Conservation (phyloP, 2,888 invertebrate genomes). For the Neoaliturus tenellus region DNA sequence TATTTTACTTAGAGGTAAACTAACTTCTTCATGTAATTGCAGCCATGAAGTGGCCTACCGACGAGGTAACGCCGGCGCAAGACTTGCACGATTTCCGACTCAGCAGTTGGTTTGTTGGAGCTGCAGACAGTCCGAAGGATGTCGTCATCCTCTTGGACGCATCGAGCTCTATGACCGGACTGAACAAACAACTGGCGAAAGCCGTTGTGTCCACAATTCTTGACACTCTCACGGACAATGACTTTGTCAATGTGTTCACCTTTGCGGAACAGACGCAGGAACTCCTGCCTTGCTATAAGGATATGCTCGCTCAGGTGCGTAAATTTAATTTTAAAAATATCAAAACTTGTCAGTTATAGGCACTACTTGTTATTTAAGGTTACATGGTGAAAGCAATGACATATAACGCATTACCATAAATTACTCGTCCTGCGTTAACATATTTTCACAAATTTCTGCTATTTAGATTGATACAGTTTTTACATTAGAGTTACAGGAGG, state of each 20-base stretch:
- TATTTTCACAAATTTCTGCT: too few species aligned
- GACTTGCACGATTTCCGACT: conserved; percentile 96
- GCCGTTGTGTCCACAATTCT: conserved; percentile 93
- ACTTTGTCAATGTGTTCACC: conserved; percentile 96
- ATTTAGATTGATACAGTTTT: too few species aligned
- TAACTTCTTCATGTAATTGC: too few species aligned
- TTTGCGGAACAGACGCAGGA: conserved; percentile 91
- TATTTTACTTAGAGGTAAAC: too few species aligned
- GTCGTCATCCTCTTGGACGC: conserved; percentile 89
- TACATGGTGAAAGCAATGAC: too few species aligned
- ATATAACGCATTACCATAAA: too few species aligned
- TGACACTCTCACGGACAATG: conserved; percentile 97
- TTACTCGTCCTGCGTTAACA: too few species aligned
- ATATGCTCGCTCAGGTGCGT: conserved; percentile 89
- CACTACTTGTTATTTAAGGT: too few species aligned
- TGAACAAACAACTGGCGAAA: conserved; percentile 90
- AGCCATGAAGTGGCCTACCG: conserved; percentile 83
- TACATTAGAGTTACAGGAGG: too few species aligned
- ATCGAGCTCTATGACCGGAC: conserved; percentile 91
- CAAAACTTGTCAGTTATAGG: background rate
- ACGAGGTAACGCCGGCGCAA: conserved; percentile 76
- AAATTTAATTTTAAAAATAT: too few species aligned
- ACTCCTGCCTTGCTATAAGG: conserved; percentile 93
- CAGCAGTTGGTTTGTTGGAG: conserved; percentile 98
- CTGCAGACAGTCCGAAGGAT: conserved; percentile 98